Base-by-base conservation (phyloP, 2,113 vertebrate species). In the Gallinago undulata region DNA sequence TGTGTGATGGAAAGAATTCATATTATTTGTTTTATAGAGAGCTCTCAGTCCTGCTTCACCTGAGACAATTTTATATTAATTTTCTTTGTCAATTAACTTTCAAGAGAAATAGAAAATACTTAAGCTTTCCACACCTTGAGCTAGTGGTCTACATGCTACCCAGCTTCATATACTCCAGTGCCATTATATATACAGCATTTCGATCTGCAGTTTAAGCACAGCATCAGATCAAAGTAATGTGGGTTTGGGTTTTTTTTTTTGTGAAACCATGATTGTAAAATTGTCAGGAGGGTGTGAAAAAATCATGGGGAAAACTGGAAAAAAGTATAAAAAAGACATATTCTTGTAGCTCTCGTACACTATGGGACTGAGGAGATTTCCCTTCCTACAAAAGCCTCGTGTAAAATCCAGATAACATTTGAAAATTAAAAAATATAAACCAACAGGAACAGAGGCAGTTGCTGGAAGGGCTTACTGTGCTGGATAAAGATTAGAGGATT, bases 401-500 rank as follows among this genome's bases (percentile, higher is more conserved):
- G 72, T 74, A 87, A 87, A 89, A 89, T 87, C 69, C 94, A 84
- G 86, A 87, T 89, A 94, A 93, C 24, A 5, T 91, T 82, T 87
- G 53, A 92, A 96, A 96, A 96, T 82, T 84, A 66, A 92, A 96
- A 96, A 89, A 33, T 87, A 84, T n/a, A 75, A 92, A 94, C 69
- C 73, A 91, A 57, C 13, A 76, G 66, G n/a, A 96, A 87, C 74
- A 92, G 69, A 97, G 66, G 84, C 73, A 87, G 50, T 89, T 95
- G 89, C 95, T 96, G 84, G 86, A 94, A 97, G 80, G 92, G 72
- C 69, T 94, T 89, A 82, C 92, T 82, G 73, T 93, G 87, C 89
- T 92, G 92, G 86, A 87, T 62, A 77, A 84, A 93, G 96, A 95
- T 96, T 97, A 95, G 80, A 92, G 92, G 86, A 96, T 95, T 95